Evolutionary conservation across 2,797 vertebrate species (phyloP), one percentile per base, ranked within the genome.

Genomic region (Rhinogobio ventralis): DNA sequence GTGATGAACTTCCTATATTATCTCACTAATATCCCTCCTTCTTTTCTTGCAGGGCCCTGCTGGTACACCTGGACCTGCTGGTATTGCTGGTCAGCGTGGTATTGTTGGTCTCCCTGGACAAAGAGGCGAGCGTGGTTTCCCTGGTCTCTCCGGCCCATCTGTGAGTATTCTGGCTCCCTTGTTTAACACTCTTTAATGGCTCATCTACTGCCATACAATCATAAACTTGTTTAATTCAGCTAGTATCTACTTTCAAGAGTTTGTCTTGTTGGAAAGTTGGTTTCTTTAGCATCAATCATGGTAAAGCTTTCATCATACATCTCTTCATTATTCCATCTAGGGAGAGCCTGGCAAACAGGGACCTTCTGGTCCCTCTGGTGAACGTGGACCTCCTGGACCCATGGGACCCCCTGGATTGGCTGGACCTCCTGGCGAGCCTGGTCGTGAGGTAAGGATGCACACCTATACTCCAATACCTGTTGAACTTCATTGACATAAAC

Each of bases 91-190:
- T 92, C 86, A 91, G n/a, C 98, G 98, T 88, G 98, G 98, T 95
- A 97, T 98, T 14, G 97, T 98, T 2, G 98, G 98, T 91, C 96
- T 99, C 78, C 97, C 96, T 0, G 98, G 98, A 92, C 96, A 96
- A 87, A 96, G 96, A 96, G 98, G 98, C 93, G 98, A 99, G 93
- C 96, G 97, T 94, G 98, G 98, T 79, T 97, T 97, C 96, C 94
- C 96, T 1, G 98, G 98, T 51, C 92, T 96, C 86, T 91, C 96
- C 0, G 98, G 98, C 87, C 95, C 96, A 86, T 67, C 93, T 84
- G 98, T 99, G 88, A 97, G 98, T 96, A 85, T 77, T 83, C n/a
- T 19, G 1, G 46, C 10, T 75, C 19, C 42, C 17, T 46, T 66
- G 15, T 66, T 46, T 79, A 28, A 66, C 25, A 62, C 7, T 30